Conservation (phyloP, 2,113 vertebrate genomes). For the Semicossyphus pulcher region DNA sequence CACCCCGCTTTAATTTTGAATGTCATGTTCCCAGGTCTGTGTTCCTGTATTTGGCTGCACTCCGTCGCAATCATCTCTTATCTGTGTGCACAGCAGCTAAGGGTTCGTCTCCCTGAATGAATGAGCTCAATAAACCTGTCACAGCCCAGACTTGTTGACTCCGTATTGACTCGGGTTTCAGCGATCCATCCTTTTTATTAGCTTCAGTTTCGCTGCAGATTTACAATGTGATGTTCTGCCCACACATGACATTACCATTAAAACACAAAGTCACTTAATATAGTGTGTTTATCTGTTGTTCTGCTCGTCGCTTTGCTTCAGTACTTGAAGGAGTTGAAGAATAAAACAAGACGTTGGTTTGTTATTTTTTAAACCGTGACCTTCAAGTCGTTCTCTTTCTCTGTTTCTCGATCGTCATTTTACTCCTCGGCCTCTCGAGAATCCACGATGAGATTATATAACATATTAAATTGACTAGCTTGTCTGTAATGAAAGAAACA, state of each 20-base stretch:
- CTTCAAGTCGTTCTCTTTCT: not conserved
- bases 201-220: conserved; percentile 44
- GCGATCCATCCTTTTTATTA: conserved; percentile 65
- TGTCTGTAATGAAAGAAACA: too few relatives aligned
- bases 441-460: too few relatives aligned
- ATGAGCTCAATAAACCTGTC: conserved; percentile 73
- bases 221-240: conserved; percentile 37
- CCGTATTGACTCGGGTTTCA: conserved; percentile 53
- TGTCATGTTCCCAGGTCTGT: conserved; percentile 50
- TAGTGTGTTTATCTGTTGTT: not conserved
- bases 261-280: conserved; percentile 43
- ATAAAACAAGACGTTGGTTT: not conserved
- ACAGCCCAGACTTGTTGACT: conserved; percentile 65
- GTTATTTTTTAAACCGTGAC: not conserved
- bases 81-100: conserved; percentile 67
- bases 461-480: too few relatives aligned
- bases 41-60: conserved; percentile 57
- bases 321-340: not conserved
- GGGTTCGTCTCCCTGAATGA: conserved; percentile 58
- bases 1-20: conserved; percentile 30
- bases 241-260: conserved; percentile 32
- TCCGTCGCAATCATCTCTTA: conserved; percentile 54
- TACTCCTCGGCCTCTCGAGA: too few relatives aligned
- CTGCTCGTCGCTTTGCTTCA: not conserved
- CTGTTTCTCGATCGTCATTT: too few relatives aligned